These are phyloP conservation scores for Sebastolobus alascanus DNA, from an alignment of 2,797 vertebrate species.

Conservation along the genomic window DNA sequence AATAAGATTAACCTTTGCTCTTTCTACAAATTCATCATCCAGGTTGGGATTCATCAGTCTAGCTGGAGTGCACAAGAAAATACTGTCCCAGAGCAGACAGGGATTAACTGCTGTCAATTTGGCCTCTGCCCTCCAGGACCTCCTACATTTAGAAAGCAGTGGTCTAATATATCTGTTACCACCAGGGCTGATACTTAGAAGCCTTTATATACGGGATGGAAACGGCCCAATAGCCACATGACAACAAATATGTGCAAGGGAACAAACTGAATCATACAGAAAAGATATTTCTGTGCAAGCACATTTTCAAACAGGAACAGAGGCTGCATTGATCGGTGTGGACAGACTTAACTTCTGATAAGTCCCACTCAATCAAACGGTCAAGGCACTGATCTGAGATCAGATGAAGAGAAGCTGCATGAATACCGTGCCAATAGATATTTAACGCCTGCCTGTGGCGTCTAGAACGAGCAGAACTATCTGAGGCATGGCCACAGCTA, in stretches of 20 bases:
- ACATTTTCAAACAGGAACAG: constrained; percentile 7
- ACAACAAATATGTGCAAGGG: constrained; percentile 12
- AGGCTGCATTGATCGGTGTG: not conserved
- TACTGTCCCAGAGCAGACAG: constrained; percentile 31
- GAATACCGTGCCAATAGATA: constrained; percentile 41
- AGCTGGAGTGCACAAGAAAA: constrained; percentile 11
- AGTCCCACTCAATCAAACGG: constrained; percentile 4
- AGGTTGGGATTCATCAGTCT: constrained; percentile 23
- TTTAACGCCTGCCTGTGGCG: constrained; percentile 42
- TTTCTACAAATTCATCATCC: constrained; percentile 33
- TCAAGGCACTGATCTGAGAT: constrained; percentile 23
- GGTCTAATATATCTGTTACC: constrained; percentile 19
- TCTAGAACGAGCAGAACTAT: constrained; percentile 59
- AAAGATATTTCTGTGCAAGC: not conserved
- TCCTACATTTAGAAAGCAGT: constrained; percentile 21
- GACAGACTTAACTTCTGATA: not conserved
- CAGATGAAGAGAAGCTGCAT: constrained; percentile 13
- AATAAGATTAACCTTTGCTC: constrained; percentile 49
- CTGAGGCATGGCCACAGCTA: constrained; percentile 66
- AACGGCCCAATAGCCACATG: constrained; percentile 1
- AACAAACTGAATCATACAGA: constrained; percentile 3
- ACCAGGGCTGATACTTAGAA: not conserved
- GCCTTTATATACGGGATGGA: not conserved
- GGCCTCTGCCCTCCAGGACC: constrained; percentile 34
- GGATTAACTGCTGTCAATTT: constrained; percentile 57